These are phyloP conservation scores for Amphilophus citrinellus DNA, from an alignment of 2,113 vertebrate genomes.

Conservation along the genomic window DNA sequence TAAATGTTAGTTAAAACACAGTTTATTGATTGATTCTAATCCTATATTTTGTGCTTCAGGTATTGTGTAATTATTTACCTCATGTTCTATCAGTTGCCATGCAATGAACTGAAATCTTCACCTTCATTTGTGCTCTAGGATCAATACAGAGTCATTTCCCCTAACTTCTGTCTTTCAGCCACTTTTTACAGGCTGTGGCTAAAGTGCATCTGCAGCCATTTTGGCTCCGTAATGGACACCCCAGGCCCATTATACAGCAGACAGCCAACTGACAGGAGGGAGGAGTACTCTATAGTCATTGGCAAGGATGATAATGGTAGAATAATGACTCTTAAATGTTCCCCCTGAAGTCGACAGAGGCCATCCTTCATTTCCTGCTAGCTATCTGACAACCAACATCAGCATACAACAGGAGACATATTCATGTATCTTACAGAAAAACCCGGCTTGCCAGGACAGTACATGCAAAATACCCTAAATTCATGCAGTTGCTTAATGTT, in stretches of 20 bases:
- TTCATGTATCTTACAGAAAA: constrained; percentile 13
- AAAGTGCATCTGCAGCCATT: constrained; percentile 56
- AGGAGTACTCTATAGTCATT: constrained; percentile 61
- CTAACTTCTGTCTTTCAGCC: not conserved
- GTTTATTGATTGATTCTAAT: not conserved
- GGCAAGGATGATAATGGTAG: constrained; percentile 73
- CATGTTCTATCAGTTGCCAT: not conserved
- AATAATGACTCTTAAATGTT: constrained; percentile 77
- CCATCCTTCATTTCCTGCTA: constrained; percentile 68
- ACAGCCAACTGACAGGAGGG: constrained; percentile 59
- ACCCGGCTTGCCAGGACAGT: not conserved
- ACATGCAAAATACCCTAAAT: not conserved
- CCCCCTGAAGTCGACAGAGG: constrained; percentile 56
- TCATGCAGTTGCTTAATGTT: not conserved
- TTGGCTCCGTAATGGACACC: constrained; percentile 65
- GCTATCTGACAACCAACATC: constrained; percentile 47
- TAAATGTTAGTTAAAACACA: not conserved
- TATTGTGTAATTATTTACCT: not conserved
- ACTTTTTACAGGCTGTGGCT: constrained; percentile 33
- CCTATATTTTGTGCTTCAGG: not conserved
- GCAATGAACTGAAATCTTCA: not conserved
- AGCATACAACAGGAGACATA: constrained; percentile 22
- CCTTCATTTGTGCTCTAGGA: not conserved
- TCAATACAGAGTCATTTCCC: not conserved
- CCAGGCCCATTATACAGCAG: constrained; percentile 61